phyloP scores from a whole-genome alignment of 2,797 vertebrate genomes.

The Synanceia verrucosa region DNA sequence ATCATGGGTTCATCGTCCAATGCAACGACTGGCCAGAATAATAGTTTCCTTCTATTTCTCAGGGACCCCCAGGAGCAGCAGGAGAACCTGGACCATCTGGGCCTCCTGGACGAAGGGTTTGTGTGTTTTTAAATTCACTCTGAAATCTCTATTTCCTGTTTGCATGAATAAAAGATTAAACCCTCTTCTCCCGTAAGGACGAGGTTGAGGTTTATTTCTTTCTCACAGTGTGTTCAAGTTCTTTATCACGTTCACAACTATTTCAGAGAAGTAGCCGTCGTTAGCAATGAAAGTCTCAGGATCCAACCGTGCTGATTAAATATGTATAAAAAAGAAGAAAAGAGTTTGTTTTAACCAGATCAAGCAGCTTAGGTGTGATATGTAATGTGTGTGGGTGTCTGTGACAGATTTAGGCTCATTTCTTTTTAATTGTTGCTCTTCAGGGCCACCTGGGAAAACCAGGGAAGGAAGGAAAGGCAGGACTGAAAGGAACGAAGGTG shows the following conservation, averaged over 20 bases:
- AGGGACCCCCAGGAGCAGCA: conserved; percentile 87
- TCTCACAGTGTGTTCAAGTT: not conserved
- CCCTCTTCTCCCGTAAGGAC: not conserved
- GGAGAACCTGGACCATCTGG: conserved; percentile 89
- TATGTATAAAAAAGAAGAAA: not conserved
- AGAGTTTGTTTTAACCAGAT: not conserved
- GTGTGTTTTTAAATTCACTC: conserved; percentile 43
- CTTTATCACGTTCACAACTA: not conserved
- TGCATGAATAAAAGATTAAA: not conserved
- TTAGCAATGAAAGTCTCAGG: not conserved
- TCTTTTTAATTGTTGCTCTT: conserved; percentile 31
- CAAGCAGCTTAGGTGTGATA: not conserved
- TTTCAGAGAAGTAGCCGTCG: not conserved
- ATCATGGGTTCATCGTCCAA: not conserved
- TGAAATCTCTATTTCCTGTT: not conserved
- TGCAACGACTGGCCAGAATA: not conserved
- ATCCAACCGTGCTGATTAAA: not conserved
- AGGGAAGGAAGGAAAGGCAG: conserved; percentile 77
- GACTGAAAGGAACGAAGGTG: conserved; percentile 81
- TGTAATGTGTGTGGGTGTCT: conserved; percentile 10
- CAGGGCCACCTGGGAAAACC: conserved; percentile 82
- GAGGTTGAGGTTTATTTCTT: not conserved
- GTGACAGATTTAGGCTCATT: conserved; percentile 37
- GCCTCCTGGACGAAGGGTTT: conserved; percentile 89
- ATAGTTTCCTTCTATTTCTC: conserved; percentile 15